Evolutionary conservation across 1,140 invertebrate genomes (phyloP).

Genomic region (Heterodera schachtii): DNA sequence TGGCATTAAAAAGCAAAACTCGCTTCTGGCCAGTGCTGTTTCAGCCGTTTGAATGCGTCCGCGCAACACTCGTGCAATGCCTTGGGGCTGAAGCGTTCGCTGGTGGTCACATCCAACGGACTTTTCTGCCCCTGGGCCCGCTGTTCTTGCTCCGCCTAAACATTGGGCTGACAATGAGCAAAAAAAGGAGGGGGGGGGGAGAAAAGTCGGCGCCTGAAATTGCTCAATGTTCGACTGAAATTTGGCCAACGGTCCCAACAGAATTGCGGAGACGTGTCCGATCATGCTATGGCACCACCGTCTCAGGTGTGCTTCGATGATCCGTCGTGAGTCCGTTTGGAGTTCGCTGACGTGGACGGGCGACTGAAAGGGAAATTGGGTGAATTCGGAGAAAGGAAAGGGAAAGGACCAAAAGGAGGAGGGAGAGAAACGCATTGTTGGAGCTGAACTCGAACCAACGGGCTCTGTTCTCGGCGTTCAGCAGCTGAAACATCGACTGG

Average conservation of each 20-base stretch:
- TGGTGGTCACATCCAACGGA: conserved; percentile 28
- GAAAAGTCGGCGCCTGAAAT: conserved; percentile 21
- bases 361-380: conserved; percentile 46
- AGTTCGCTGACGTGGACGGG: conserved; percentile 61
- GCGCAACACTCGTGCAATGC: conserved; percentile 44
- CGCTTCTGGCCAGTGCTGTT: conserved; percentile 58
- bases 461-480: conserved; percentile 52
- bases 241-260: conserved; percentile 39
- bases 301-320: conserved; percentile 58
- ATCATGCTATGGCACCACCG: conserved; percentile 56
- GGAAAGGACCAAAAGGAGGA: conserved; percentile 52
- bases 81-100: conserved; percentile 42
- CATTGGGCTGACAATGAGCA: neutral
- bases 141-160: conserved; percentile 22
- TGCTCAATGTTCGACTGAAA: conserved; percentile 41
- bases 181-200: neutral
- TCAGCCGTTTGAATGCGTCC: conserved; percentile 53
- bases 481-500: conserved; percentile 49
- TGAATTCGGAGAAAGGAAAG: neutral
- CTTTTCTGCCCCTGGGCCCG: conserved; percentile 14
- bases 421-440: conserved; percentile 62
- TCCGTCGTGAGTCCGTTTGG: conserved; percentile 56
- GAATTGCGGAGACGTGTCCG: conserved; percentile 42
- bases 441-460: conserved; percentile 63
- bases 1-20: too few species aligned